Evolutionary conservation across 2,797 vertebrate species (phyloP).

Genomic region (Babyrousa celebensis): DNA sequence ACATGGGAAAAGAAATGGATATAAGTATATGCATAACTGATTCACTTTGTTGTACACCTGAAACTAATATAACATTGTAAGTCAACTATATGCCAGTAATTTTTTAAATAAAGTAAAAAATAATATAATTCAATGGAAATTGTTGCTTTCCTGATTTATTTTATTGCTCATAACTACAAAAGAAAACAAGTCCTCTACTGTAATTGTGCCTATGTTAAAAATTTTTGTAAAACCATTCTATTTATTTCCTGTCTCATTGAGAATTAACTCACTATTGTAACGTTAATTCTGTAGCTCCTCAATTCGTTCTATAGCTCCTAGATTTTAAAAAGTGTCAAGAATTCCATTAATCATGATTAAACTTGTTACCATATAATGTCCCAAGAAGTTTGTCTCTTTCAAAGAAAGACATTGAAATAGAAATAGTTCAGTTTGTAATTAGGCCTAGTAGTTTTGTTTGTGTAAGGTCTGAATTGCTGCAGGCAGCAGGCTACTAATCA

Average conservation of each 20-base stretch:
- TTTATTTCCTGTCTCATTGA: slow-evolving; percentile 6
- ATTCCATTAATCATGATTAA: slow-evolving; percentile 24
- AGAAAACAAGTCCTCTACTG: neutral
- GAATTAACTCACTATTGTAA: neutral
- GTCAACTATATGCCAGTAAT: too few species aligned
- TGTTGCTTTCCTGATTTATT: neutral
- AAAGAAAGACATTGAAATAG: neutral
- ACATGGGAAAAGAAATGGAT: too few species aligned
- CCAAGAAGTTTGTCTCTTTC: neutral
- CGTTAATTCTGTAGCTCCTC: neutral
- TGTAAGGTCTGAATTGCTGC: neutral
- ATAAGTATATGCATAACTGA: too few species aligned
- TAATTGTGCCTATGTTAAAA: neutral
- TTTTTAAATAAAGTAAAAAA: too few species aligned
- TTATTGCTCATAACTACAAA: neutral
- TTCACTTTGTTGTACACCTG: too few species aligned
- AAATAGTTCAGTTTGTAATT: neutral
- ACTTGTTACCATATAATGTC: neutral
- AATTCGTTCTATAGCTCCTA: neutral
- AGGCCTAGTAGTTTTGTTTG: neutral
- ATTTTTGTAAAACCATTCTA: neutral
- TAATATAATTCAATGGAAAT: slow-evolving; percentile 37
- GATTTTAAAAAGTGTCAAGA: slow-evolving; percentile 1
- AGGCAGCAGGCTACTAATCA: neutral
- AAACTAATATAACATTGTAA: too few species aligned